These are phyloP conservation scores for Vollenhovia emeryi DNA, from an alignment of 1,140 invertebrate genomes.

Conservation along the genomic window DNA sequence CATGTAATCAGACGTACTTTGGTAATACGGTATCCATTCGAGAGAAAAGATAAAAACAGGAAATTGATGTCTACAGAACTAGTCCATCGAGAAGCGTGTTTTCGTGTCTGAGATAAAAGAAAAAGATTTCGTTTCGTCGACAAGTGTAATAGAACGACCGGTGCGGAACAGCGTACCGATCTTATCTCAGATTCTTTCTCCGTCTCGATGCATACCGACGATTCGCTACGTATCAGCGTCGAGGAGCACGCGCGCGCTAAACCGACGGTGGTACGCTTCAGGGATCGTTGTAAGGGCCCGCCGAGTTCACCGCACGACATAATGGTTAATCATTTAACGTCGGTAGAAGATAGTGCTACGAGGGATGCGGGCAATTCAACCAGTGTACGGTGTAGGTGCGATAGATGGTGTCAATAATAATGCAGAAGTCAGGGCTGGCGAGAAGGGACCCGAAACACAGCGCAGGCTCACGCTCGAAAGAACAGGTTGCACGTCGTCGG, in stretches of 20 bases:
- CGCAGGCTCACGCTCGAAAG: background rate
- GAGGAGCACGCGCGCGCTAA: constrained; percentile 18
- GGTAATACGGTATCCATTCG: background rate
- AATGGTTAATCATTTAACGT: constrained; percentile 70
- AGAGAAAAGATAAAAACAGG: background rate
- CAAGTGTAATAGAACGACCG: constrained; percentile 33
- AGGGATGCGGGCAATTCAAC: constrained; percentile 57
- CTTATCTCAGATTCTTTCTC: constrained; percentile 64
- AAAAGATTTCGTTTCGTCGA: constrained; percentile 52
- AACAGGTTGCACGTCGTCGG: background rate
- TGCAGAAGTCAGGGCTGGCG: constrained; percentile 33
- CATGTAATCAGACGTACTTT: background rate
- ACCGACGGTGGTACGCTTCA: constrained; percentile 30
- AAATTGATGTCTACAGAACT: background rate
- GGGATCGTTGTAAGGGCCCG: constrained; percentile 27
- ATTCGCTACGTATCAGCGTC: constrained; percentile 47
- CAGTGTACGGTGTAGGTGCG: background rate
- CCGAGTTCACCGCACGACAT: constrained; percentile 41
- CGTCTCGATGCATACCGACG: constrained; percentile 35
- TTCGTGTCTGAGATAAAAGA: constrained; percentile 22
- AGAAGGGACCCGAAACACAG: background rate
- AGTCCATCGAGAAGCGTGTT: background rate
- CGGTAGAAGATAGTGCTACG: constrained; percentile 37
- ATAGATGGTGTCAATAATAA: constrained; percentile 71
- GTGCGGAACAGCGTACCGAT: constrained; percentile 31